Evolutionary conservation across 2,888 invertebrate genomes (phyloP), one percentile per base, ranked within the genome.

Genomic region (Gibbula magus): DNA sequence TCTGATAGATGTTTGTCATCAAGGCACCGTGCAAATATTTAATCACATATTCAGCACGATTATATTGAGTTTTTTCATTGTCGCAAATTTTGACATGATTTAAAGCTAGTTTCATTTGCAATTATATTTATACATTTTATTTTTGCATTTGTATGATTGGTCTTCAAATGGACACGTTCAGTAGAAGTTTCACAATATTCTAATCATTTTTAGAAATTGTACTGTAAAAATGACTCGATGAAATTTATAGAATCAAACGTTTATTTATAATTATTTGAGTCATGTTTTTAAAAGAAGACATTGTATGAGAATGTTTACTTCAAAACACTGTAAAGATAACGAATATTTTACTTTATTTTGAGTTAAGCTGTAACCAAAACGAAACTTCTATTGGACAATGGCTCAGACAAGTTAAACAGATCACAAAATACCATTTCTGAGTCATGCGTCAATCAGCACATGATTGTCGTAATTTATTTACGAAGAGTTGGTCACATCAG

Each of bases 21-120:
- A 35, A 70, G 35, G 70, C 70, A 70, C 70, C 70, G 70, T 70
- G 70, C 29, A 70, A 35, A 7, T 70, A 35, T 35, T 35, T 35
- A 70, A 70, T 35, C 70, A 25, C 32, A 70, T 70, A 70, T 39
- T 70, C 20, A 35, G 70, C 70, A 70, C 70, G 70, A 35, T 70
- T 70, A 70, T 70, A 32, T 22, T 70, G 13, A 35, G 35, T 70
- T 70, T 35, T 67, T 70, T 32, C 70, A 70, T 70, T 70, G 29
- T 39, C 20, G 67, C 67, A 29, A 35, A 54, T 54, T n/a, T 20
- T 56, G 56, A 22, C 20, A 56, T 56, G 5, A 35, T 70, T 70
- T 18, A 16, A 70, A 35, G 70, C 70, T 35, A 35, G 20, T 70
- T 70, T 70, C 18, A 35, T 70, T 70, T 70, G 70, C 70, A 70